Percentiles rank a stretch among this genome's conserved stretches.
Evolutionary conservation across 2,113 vertebrate species (phyloP).

Genomic region (Podiceps cristatus): DNA sequence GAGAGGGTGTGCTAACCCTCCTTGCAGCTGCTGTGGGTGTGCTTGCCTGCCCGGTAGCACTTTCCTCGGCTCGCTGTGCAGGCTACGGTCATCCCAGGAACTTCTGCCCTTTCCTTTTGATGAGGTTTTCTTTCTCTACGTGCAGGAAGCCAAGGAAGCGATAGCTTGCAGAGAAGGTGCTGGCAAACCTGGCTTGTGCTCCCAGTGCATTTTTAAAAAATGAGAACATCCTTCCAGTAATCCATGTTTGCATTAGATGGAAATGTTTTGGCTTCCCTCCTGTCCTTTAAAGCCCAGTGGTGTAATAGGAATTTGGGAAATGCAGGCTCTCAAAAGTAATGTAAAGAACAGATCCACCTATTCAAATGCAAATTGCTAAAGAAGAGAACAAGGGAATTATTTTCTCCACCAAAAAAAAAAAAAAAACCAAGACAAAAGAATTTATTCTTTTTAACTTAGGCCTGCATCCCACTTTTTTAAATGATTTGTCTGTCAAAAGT

Average conservation of each 20-base stretch:
- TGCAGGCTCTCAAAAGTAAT: conserved; percentile 59
- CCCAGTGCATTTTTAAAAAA: conserved; percentile 59
- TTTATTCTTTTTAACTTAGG: background rate
- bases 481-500: background rate
- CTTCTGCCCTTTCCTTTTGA: conserved; percentile 10
- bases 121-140: conserved; percentile 9
- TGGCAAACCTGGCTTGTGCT: conserved; percentile 58
- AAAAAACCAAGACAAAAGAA: background rate
- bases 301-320: conserved; percentile 69
- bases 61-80: background rate
- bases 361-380: conserved; percentile 56
- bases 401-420: background rate
- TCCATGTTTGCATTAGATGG: conserved; percentile 63
- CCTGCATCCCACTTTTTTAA: background rate
- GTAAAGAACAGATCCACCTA: conserved; percentile 59
- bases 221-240: conserved; percentile 68
- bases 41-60: background rate
- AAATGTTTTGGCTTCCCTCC: conserved; percentile 63
- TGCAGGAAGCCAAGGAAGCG: background rate
- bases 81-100: background rate
- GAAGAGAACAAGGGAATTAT: conserved; percentile 26
- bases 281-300: conserved; percentile 60
- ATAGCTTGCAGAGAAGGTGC: conserved; percentile 41
- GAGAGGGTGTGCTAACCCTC: background rate
- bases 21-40: background rate